Percentiles rank a stretch among this genome's conserved stretches.
These are phyloP conservation scores for Flexamia atlantica DNA, from an alignment of 2,888 invertebrate genomes.

Conservation along the genomic window DNA sequence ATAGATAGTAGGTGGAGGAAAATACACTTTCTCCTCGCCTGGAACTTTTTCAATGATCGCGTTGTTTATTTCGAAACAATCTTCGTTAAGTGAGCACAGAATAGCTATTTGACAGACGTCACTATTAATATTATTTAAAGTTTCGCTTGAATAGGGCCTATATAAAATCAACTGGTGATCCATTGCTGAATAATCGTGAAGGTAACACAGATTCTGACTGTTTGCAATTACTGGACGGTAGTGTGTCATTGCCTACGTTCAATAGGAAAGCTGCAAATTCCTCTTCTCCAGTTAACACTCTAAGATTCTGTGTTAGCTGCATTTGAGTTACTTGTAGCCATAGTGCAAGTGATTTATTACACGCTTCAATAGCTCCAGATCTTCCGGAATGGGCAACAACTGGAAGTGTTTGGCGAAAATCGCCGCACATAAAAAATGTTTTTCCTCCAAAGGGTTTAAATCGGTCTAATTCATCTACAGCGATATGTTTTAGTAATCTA, in stretches of 20 bases:
- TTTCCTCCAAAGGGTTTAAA: background rate
- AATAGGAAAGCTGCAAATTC: background rate
- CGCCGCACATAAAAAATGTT: background rate
- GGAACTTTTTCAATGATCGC: background rate
- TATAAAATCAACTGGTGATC: background rate
- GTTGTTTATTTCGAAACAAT: background rate
- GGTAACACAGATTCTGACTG: background rate
- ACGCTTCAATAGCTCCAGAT: background rate
- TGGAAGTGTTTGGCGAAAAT: background rate
- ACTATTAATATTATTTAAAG: background rate
- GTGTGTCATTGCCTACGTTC: background rate
- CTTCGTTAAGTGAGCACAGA: background rate
- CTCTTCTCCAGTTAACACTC: background rate
- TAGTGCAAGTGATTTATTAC: background rate
- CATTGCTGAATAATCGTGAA: background rate
- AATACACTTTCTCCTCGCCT: background rate
- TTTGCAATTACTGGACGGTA: background rate
- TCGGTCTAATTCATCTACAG: slow-evolving; percentile 4
- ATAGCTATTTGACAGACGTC: background rate
- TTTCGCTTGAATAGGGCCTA: background rate
- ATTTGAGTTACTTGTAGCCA: background rate
- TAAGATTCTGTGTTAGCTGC: background rate
- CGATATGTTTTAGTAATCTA: background rate
- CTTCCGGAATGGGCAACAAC: background rate
- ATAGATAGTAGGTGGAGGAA: no score